Evolutionary conservation across 2,888 invertebrate species (phyloP).

Genomic region (Steromphala cineraria): DNA sequence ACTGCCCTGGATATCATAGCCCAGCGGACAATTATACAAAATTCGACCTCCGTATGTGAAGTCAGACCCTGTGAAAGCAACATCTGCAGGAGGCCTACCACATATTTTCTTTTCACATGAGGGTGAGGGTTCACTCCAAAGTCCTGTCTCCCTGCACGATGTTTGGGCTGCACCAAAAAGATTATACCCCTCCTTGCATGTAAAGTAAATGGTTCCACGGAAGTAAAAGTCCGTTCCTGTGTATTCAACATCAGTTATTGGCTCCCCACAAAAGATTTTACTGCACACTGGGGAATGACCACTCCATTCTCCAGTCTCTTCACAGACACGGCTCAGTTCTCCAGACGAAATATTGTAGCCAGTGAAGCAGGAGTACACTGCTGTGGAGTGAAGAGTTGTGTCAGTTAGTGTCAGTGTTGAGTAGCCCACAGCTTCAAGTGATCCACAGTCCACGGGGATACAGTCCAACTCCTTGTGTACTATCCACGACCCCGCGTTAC

Average conservation of each 20-base stretch:
- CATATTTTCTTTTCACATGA: conserved; percentile 65
- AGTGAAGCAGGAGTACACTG: neutral
- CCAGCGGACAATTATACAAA: conserved; percentile 88
- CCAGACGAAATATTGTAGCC: conserved; percentile 77
- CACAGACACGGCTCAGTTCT: conserved; percentile 83
- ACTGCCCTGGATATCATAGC: conserved; percentile 90
- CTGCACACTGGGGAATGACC: conserved; percentile 58
- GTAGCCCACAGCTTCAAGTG: conserved; percentile 63
- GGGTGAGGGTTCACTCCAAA: conserved; percentile 62
- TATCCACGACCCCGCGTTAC: conserved; percentile 61
- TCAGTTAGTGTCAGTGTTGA: neutral
- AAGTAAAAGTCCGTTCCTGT: conserved; percentile 39
- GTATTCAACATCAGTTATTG: conserved; percentile 13
- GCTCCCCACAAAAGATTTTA: conserved; percentile 52
- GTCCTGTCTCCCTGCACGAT: conserved; percentile 59
- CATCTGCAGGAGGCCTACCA: conserved; percentile 41
- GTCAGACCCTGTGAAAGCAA: conserved; percentile 42
- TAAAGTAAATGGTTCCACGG: conserved; percentile 59
- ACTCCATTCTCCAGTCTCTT: conserved; percentile 69
- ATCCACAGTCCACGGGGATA: conserved; percentile 73
- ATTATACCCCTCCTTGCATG: conserved; percentile 65
- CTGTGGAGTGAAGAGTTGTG: neutral
- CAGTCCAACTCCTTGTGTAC: conserved; percentile 52
- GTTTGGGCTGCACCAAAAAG: conserved; percentile 45
- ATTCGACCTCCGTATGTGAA: conserved; percentile 31